Evolutionary conservation across 2,797 vertebrate species (phyloP), one percentile per base, ranked within the genome.

Genomic region (Parauchenoglanis ngamensis): DNA sequence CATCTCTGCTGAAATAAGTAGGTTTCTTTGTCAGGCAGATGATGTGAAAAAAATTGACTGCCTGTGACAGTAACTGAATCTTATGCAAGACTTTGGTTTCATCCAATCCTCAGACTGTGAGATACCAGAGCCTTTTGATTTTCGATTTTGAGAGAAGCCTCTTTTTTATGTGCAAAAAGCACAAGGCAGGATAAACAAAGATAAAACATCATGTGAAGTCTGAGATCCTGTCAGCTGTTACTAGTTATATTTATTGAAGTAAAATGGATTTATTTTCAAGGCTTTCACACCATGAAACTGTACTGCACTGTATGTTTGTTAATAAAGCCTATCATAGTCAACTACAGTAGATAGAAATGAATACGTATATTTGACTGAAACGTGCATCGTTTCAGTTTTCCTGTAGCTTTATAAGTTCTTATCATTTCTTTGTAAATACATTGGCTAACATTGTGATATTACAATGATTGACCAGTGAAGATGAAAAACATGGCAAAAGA

Each of bases 71-170:
- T 61, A 80, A 59, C 56, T 12, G 0, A 40, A 80, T 80, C 56
- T 80, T 15, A 80, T 25, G 35, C 21, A 61, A 59, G 56, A 40
- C 56, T 80, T 80, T 59, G 21, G 77, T 23, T 44, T 80, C 31
- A 59, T 59, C 19, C 56, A 40, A 10, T 61, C n/a, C 77, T 80
- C 56, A 59, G 40, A 80, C 19, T 40, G 17, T 40, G 31, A 52
- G 56, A 59, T 59, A 79, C 31, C 56, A 59, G 31, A 80, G 17
- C 77, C 77, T 80, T 80, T 59, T 44, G 77, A 59, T 59, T 80
- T 80, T n/a, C 4, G 28, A 57, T 15, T 40, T 57, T 79, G 54
- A 57, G 54, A 59, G 31, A 59, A 80, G 56, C 56, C 21, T 80
- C 11, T 79, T 49, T 79, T 79, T 79, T 40, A 40, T 80, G 77